These are phyloP conservation scores for Drosophila seguyi DNA, from an alignment of 1,140 invertebrate species.

Conservation along the genomic window DNA sequence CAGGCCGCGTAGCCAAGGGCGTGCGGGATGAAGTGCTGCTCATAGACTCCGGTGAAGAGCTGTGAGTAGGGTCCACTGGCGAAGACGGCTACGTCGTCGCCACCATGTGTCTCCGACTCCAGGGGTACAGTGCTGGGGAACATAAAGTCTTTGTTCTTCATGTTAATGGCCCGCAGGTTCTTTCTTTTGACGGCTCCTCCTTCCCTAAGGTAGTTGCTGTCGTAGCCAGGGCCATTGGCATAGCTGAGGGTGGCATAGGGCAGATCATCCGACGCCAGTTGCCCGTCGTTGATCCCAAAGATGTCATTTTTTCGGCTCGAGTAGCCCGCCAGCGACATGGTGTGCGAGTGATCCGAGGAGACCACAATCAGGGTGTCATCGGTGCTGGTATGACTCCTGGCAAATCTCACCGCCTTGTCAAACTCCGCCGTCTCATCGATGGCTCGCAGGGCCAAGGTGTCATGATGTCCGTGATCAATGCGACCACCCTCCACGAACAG, in stretches of 20 bases:
- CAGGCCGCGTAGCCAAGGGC: conserved; percentile 89
- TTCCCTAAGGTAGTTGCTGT: conserved; percentile 63
- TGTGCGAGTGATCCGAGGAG: conserved; percentile 90
- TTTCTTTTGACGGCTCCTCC: conserved; percentile 49
- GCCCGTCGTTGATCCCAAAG: conserved; percentile 85
- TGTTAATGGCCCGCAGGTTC: conserved; percentile 72
- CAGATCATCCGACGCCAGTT: conserved; percentile 81
- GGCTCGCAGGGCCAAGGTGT: conserved; percentile 88
- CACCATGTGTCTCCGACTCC: conserved; percentile 86
- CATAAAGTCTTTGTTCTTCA: conserved; percentile 85
- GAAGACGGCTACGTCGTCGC: conserved; percentile 88
- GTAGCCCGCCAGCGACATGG: conserved; percentile 90
- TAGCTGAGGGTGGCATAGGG: conserved; percentile 89
- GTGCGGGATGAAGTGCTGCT: conserved; percentile 90
- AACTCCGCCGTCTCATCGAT: conserved; percentile 90
- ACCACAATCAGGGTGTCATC: conserved; percentile 90
- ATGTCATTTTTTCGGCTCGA: conserved; percentile 90
- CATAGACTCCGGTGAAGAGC: conserved; percentile 89
- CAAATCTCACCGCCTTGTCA: conserved; percentile 88
- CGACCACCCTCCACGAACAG: conserved; percentile 89
- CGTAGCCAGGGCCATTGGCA: conserved; percentile 89
- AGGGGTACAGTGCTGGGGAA: conserved; percentile 86
- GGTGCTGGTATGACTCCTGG: conserved; percentile 86
- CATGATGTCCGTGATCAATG: conserved; percentile 91
- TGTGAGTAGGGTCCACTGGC: conserved; percentile 88